Conservation (phyloP, 2,888 invertebrate species). For the Augiades crinisus region DNA sequence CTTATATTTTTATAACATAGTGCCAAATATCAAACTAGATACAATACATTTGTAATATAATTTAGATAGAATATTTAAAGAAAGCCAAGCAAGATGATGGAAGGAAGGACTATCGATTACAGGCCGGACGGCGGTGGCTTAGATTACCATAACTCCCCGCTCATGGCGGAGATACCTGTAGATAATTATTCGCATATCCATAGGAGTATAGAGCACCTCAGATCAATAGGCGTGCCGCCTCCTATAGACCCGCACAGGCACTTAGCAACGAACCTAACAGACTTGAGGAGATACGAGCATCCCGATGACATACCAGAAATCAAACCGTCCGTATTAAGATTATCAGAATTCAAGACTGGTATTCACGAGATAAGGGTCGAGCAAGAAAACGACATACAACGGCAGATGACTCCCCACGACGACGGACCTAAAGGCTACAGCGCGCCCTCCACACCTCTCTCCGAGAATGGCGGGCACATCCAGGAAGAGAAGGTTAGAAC, state of each 20-base stretch:
- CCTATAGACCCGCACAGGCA: constrained; percentile 74
- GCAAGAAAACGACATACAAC: constrained; percentile 71
- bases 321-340: constrained; percentile 74
- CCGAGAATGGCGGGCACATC: constrained; percentile 73
- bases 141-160: constrained; percentile 85
- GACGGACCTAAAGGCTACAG: constrained; percentile 76
- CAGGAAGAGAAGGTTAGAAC: constrained; percentile 77
- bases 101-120: constrained; percentile 79
- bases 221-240: constrained; percentile 81
- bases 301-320: constrained; percentile 76
- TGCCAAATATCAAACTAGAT: constrained; percentile 66
- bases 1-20: constrained; percentile 73
- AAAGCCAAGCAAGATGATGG: constrained; percentile 70
- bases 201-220: constrained; percentile 84
- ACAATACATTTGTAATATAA: constrained; percentile 54
- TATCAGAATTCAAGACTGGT: constrained; percentile 73
- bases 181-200: constrained; percentile 85
- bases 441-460: constrained; percentile 75
- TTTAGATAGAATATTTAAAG: constrained; percentile 67
- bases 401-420: constrained; percentile 73
- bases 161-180: constrained; percentile 85
- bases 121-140: constrained; percentile 82
- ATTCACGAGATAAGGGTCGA: constrained; percentile 71
- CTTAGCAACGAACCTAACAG: constrained; percentile 70
- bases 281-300: constrained; percentile 73